Percentiles rank a stretch among this genome's conserved stretches.
Conservation (phyloP, 2,113 vertebrate species). For the Puffinus mauretanicus region DNA sequence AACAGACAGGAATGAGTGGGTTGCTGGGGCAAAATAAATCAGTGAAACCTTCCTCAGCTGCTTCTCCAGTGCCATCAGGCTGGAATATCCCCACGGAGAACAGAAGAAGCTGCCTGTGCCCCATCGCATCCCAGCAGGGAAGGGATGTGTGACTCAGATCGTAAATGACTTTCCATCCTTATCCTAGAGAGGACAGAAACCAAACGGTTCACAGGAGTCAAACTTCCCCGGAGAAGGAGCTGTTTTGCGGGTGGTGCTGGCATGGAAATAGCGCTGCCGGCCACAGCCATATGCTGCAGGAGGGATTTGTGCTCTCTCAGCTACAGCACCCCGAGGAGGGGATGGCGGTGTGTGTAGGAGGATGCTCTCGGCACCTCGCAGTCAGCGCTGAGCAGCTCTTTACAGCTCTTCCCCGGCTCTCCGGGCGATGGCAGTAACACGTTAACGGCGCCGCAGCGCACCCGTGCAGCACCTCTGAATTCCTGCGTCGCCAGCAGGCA, state of each 20-base stretch:
- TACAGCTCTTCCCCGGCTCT: background rate
- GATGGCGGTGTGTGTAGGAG: background rate
- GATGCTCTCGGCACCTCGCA: background rate
- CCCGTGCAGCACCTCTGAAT: background rate
- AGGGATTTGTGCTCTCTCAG: background rate
- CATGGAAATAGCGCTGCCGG: background rate
- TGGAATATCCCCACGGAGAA: background rate
- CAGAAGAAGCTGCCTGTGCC: background rate
- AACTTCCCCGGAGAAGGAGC: background rate
- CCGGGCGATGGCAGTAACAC: background rate
- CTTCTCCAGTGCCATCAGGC: background rate
- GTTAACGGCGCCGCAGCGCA: fast-evolving
- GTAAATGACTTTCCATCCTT: background rate
- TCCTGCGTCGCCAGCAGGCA: background rate
- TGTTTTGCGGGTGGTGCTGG: background rate
- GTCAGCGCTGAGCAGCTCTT: background rate
- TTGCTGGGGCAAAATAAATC: background rate
- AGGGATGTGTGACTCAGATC: background rate
- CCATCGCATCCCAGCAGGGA: fast-evolving
- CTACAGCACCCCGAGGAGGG: background rate
- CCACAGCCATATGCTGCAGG: background rate
- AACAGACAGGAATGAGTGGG: background rate
- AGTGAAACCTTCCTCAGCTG: background rate
- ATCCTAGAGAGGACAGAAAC: background rate
- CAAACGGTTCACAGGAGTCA: background rate